Percentiles rank a stretch among this genome's conserved stretches.
These are phyloP conservation scores for Nothoprocta perdicaria DNA, from an alignment of 2,113 vertebrate species.

Conservation along the genomic window DNA sequence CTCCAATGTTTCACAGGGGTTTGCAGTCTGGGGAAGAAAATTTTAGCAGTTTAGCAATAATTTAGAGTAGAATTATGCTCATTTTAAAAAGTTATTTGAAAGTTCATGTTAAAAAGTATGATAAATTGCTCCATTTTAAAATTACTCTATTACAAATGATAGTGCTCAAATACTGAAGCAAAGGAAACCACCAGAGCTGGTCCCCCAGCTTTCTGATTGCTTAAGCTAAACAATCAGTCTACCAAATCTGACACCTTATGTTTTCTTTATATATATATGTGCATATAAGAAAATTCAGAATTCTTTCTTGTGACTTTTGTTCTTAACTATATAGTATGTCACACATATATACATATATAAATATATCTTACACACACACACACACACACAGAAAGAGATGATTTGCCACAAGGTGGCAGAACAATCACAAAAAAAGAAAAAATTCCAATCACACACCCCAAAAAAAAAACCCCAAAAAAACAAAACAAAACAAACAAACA, in stretches of 20 bases:
- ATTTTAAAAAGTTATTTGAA: background rate
- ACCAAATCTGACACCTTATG: background rate
- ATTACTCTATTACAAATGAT: background rate
- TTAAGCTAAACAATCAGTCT: background rate
- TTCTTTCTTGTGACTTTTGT: background rate
- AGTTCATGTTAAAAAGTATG: background rate
- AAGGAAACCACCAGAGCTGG: background rate
- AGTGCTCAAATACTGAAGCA: background rate
- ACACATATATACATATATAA: no score
- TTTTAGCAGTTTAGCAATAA: no score
- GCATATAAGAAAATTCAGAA: background rate
- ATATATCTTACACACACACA: no score
- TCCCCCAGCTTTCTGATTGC: background rate
- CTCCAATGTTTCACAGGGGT: background rate
- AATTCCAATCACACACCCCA: no score
- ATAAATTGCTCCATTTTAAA: background rate
- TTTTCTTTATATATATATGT: background rate
- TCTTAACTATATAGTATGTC: background rate
- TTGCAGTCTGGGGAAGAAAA: background rate
- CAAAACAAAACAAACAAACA: no score
- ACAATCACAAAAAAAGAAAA: no score
- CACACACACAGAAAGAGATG: no score
- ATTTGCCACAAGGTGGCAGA: background rate
- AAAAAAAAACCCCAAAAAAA: background rate
- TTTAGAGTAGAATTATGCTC: background rate